Conservation (phyloP, 1,140 invertebrate genomes). For the Drosophila bipectinata region DNA sequence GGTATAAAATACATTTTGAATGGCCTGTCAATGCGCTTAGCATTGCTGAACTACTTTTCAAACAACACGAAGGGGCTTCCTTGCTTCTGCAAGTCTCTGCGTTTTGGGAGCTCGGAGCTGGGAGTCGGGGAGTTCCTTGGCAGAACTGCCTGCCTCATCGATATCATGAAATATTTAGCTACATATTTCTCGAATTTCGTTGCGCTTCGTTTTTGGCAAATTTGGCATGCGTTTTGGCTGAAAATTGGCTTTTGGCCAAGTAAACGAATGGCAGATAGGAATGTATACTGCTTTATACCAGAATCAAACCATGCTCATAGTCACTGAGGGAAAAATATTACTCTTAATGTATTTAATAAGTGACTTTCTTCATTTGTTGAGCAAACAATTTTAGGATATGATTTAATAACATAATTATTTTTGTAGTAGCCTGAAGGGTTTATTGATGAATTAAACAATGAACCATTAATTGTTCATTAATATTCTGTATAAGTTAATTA, state of each 20-base stretch:
- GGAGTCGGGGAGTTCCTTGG: conserved; percentile 4
- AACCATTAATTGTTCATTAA: no score
- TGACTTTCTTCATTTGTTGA: background rate
- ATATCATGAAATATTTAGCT: conserved; percentile 80
- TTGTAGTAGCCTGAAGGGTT: no score
- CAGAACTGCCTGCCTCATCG: conserved; percentile 55
- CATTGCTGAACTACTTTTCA: conserved; percentile 70
- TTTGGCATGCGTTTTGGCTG: conserved; percentile 74
- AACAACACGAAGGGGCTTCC: conserved; percentile 17
- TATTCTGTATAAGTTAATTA: no score
- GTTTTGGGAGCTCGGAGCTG: background rate
- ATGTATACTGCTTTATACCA: conserved; percentile 19
- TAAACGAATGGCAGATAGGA: conserved; percentile 47
- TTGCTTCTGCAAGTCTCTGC: conserved; percentile 1
- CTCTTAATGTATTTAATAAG: no score
- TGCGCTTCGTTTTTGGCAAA: conserved; percentile 76
- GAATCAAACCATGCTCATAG: background rate
- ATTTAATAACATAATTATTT: no score
- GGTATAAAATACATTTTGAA: conserved; percentile 64
- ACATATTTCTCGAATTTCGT: conserved; percentile 72
- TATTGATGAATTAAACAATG: no score
- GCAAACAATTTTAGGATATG: no score
- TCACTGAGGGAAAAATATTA: conserved; percentile 2
- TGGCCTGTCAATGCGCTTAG: conserved; percentile 65
- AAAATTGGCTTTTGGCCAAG: conserved; percentile 77